Evolutionary conservation across 2,797 vertebrate species (phyloP).

Genomic region (Cottoperca gobio): DNA sequence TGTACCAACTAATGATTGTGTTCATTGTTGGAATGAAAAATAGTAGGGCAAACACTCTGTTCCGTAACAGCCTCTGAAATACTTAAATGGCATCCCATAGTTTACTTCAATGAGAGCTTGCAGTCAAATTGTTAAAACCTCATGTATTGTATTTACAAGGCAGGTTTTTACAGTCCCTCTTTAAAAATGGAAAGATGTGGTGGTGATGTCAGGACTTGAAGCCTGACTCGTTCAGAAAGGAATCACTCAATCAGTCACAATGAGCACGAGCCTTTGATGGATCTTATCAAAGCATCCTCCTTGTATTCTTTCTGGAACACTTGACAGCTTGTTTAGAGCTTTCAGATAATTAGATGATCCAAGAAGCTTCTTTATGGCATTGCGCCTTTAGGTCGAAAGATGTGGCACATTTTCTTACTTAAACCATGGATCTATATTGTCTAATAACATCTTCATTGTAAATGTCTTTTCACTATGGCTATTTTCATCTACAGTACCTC

Average conservation of each 20-base stretch:
- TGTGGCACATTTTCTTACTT: not conserved
- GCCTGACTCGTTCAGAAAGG: conserved; percentile 26
- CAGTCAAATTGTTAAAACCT: conserved; percentile 21
- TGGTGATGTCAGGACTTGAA: conserved; percentile 12
- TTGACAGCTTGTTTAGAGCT: conserved; percentile 15
- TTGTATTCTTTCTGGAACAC: conserved; percentile 13
- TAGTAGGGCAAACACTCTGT: not conserved
- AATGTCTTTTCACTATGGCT: not conserved
- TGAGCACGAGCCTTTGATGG: conserved; percentile 28
- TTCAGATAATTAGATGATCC: conserved; percentile 29
- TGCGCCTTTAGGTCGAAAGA: conserved; percentile 13
- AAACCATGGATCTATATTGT: not conserved
- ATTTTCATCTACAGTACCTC: not conserved
- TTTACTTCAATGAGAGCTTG: conserved; percentile 20
- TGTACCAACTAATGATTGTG: not conserved
- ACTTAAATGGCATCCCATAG: conserved; percentile 28
- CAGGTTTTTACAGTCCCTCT: conserved; percentile 32
- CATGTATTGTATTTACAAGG: conserved; percentile 31
- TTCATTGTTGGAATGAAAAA: not conserved
- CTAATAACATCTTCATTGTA: not conserved
- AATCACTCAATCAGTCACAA: conserved; percentile 37
- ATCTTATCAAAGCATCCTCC: conserved; percentile 30
- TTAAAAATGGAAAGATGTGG: conserved; percentile 46
- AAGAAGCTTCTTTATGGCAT: not conserved
- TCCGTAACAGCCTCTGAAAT: conserved; percentile 1